phyloP scores from a whole-genome alignment of 2,888 invertebrate species.

The Ferdinandea cuprea region DNA sequence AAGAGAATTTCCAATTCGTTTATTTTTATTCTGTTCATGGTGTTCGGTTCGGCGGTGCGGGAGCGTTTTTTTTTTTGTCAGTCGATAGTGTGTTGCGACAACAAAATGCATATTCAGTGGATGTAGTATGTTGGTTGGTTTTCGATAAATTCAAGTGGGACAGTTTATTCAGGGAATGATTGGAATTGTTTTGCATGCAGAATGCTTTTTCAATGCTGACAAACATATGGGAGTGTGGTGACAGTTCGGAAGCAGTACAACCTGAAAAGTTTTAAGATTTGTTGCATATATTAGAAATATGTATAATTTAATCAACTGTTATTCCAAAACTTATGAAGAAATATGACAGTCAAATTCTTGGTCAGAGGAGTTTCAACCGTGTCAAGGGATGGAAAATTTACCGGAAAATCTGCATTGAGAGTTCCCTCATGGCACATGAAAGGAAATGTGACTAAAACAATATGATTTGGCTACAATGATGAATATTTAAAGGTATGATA shows the following conservation, averaged over 20 bases:
- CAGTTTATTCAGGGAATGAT: background rate
- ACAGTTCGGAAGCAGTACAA: too few species aligned
- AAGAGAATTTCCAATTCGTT: conserved; percentile 75
- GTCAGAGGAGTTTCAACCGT: too few species aligned
- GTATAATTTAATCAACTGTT: too few species aligned
- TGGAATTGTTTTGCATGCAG: background rate
- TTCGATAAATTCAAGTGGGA: background rate
- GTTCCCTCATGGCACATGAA: too few species aligned
- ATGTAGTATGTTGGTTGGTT: background rate
- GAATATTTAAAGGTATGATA: too few species aligned
- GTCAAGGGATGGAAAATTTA: too few species aligned
- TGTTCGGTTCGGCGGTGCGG: conserved; percentile 12
- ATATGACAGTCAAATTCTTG: too few species aligned
- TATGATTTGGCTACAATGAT: too few species aligned
- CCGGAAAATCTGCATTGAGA: too few species aligned
- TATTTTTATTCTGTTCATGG: conserved; percentile 31
- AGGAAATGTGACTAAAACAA: too few species aligned
- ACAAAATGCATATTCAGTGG: conserved; percentile 47
- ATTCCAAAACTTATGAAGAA: too few species aligned
- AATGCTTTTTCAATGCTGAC: background rate
- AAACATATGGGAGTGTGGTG: background rate
- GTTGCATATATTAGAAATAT: too few species aligned
- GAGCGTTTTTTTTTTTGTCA: conserved; percentile 15
- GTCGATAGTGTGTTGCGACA: conserved; percentile 31
- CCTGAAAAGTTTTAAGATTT: background rate